Conservation (phyloP, 2,113 vertebrate species). For the Heterocephalus glaber region DNA sequence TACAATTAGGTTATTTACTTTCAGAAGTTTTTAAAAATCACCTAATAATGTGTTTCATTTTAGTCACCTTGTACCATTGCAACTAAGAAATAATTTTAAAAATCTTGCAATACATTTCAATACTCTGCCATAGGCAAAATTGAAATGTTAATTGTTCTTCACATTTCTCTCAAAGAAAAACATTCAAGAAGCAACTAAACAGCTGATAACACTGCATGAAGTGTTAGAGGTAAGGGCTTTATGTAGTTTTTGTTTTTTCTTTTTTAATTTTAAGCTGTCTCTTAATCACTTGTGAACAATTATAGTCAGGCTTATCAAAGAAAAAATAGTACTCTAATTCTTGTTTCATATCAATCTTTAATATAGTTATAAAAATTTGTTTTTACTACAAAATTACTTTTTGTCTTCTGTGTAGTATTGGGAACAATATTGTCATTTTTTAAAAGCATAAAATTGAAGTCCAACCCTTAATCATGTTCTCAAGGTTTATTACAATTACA, state of each 20-base stretch:
- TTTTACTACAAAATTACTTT: conserved; percentile 27
- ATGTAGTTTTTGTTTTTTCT: neutral
- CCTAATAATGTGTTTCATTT: conserved; percentile 31
- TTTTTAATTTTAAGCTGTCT: conserved; percentile 7
- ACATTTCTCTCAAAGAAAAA: conserved; percentile 74
- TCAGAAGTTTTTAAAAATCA: conserved; percentile 49
- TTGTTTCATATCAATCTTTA: neutral
- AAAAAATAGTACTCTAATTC: conserved; percentile 33
- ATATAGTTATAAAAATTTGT: conserved; percentile 29
- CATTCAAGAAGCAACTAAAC: conserved; percentile 48
- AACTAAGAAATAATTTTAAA: conserved; percentile 53
- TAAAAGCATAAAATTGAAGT: conserved; percentile 50
- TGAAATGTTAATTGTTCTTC: conserved; percentile 62
- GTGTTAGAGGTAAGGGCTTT: conserved; percentile 85
- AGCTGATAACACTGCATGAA: conserved; percentile 80
- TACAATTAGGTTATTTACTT: conserved; percentile 46
- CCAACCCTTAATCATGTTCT: neutral
- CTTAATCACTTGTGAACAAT: conserved; percentile 33
- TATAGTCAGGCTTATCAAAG: neutral
- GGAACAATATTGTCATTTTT: conserved; percentile 15
- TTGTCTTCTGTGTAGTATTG: neutral
- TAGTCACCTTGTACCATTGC: neutral
- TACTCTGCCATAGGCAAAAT: conserved; percentile 16
- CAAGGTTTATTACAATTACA: neutral
- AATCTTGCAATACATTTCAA: neutral